These are phyloP conservation scores for Cairina moschata DNA, from an alignment of 2,113 vertebrate genomes.

Conservation along the genomic window DNA sequence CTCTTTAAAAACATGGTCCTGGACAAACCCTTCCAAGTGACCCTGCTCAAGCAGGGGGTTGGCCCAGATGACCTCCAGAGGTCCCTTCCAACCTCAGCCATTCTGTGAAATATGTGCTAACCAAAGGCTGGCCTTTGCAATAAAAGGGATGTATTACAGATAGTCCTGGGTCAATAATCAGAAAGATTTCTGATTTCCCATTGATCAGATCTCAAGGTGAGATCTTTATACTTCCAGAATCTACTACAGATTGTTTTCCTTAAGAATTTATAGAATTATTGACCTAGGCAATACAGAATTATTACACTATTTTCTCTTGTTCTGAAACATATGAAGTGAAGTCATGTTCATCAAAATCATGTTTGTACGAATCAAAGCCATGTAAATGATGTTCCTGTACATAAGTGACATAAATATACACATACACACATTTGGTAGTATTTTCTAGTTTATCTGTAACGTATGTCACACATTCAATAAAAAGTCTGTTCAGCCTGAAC, in stretches of 20 bases:
- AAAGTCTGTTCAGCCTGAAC: background rate
- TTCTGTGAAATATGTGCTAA: too few relatives aligned
- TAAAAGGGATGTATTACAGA: background rate
- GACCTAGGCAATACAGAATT: background rate
- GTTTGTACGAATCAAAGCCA: background rate
- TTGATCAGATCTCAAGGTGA: background rate
- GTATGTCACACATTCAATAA: background rate
- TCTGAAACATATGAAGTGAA: too few relatives aligned
- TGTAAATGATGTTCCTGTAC: background rate
- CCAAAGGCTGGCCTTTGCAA: rapidly evolving
- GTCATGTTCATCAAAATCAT: too few relatives aligned
- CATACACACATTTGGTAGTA: background rate
- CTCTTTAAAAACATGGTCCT: too few relatives aligned
- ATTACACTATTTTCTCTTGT: background rate
- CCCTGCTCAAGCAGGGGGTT: too few relatives aligned
- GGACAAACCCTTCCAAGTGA: too few relatives aligned
- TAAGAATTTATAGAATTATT: background rate
- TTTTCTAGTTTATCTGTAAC: background rate
- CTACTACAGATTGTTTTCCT: background rate
- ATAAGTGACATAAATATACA: background rate
- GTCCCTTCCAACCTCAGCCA: too few relatives aligned
- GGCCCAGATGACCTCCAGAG: too few relatives aligned
- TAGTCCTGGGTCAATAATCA: background rate
- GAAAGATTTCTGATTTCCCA: background rate
- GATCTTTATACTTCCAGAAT: background rate